Evolutionary conservation across 1,140 invertebrate genomes (phyloP).

Genomic region (Pachyrhynchus sulphureomaculatus): DNA sequence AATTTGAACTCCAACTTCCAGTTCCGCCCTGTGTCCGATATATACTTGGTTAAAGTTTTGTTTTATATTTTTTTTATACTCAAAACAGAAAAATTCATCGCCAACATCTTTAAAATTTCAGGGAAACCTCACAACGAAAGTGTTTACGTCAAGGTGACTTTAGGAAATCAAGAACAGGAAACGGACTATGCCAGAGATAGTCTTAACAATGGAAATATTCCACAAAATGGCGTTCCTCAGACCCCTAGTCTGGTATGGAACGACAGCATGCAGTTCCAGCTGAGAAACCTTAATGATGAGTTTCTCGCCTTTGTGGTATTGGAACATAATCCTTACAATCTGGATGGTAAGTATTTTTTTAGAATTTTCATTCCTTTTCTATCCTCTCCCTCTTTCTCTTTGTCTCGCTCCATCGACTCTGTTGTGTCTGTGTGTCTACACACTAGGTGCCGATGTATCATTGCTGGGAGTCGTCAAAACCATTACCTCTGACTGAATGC

Average conservation of each 20-base stretch:
- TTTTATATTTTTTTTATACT: background rate
- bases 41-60: no score
- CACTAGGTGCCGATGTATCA: no score
- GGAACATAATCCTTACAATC: slow-evolving; percentile 75
- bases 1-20: no score
- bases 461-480: no score
- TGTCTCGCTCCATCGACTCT: background rate
- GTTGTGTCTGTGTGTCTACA: background rate
- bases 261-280: slow-evolving; percentile 80
- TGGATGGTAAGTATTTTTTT: slow-evolving; percentile 67
- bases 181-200: slow-evolving; percentile 65
- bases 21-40: no score
- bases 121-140: slow-evolving; percentile 53
- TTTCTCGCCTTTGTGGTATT: slow-evolving; percentile 77
- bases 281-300: slow-evolving; percentile 73
- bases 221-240: slow-evolving; percentile 43
- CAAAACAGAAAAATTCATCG: no score
- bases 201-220: slow-evolving; percentile 49
- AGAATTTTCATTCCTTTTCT: background rate
- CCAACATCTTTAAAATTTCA: no score
- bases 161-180: slow-evolving; percentile 74
- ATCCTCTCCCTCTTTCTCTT: background rate
- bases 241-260: slow-evolving; percentile 65
- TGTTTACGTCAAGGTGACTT: slow-evolving; percentile 76
- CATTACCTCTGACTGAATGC: no score